Percentiles rank a stretch among this genome's conserved stretches.
Evolutionary conservation across 2,888 invertebrate genomes (phyloP).

Genomic region (Eulithis prunata): DNA sequence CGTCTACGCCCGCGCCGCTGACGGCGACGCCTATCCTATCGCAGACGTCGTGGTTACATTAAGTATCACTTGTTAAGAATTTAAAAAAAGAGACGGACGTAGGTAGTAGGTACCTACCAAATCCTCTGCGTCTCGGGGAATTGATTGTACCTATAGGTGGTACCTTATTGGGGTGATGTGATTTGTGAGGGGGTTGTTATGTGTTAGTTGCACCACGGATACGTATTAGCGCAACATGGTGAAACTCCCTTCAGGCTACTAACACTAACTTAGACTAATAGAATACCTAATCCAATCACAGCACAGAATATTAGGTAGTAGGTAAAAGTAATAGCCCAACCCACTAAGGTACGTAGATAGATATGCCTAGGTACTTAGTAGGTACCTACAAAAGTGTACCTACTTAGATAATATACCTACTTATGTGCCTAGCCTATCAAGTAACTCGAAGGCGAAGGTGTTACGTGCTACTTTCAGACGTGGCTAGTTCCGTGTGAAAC

Average conservation of each 20-base stretch:
- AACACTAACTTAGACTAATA: too few species aligned
- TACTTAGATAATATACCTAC: too few species aligned
- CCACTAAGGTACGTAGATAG: too few species aligned
- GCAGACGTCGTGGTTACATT: slow-evolving; percentile 3
- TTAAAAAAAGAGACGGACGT: slow-evolving; percentile 37
- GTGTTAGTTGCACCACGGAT: too few species aligned
- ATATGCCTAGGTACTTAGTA: background rate
- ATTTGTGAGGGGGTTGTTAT: background rate
- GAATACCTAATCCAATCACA: too few species aligned
- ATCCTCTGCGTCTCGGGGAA: slow-evolving; percentile 39
- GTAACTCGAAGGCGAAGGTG: background rate
- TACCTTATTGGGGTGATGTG: slow-evolving; percentile 1
- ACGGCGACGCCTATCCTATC: background rate
- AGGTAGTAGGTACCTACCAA: slow-evolving; percentile 27
- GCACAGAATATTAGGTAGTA: too few species aligned
- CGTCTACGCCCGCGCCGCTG: too few species aligned
- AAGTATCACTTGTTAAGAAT: slow-evolving; percentile 29
- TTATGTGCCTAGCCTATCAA: too few species aligned
- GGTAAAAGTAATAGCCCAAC: slow-evolving; percentile 26
- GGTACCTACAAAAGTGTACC: background rate
- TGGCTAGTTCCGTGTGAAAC: slow-evolving; percentile 14
- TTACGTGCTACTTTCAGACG: too few species aligned
- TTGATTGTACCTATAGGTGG: slow-evolving; percentile 42
- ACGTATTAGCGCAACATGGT: too few species aligned
- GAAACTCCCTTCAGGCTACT: too few species aligned